These are phyloP conservation scores for Phrynosoma blainvillii DNA, from an alignment of 2,113 vertebrate species.

Conservation along the genomic window DNA sequence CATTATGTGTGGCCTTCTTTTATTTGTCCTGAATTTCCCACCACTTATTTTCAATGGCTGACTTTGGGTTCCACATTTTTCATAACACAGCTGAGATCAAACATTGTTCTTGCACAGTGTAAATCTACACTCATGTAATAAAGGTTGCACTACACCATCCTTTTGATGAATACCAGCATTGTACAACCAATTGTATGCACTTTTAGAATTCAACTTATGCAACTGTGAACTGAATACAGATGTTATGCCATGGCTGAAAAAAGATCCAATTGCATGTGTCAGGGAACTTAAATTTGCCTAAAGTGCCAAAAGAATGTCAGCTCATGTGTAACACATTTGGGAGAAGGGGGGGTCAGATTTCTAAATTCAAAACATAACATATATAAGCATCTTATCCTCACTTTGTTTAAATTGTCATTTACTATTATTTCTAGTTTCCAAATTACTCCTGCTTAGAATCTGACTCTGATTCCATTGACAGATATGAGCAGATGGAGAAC, in stretches of 20 bases:
- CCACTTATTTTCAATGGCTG: background rate
- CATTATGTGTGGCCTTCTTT: background rate
- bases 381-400: background rate
- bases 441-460: background rate
- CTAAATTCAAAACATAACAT: background rate
- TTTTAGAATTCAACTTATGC: too few relatives aligned
- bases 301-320: too few relatives aligned
- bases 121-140: too few relatives aligned
- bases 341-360: background rate
- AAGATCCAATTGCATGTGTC: background rate
- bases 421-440: conserved; percentile 35
- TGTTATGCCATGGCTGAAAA: too few relatives aligned
- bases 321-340: background rate
- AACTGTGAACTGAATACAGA: too few relatives aligned
- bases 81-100: too few relatives aligned
- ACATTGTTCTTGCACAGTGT: too few relatives aligned
- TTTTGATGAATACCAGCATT: too few relatives aligned
- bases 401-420: conserved; percentile 1
- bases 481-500: conserved; percentile 36
- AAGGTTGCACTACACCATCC: too few relatives aligned
- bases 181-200: too few relatives aligned
- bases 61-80: background rate
- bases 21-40: background rate
- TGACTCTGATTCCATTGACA: conserved; percentile 27
- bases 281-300: background rate